A percentile compares a stretch with the other conserved stretches of the same genome.
These are phyloP conservation scores for Meloidogyne chitwoodi DNA, from an alignment of 1,140 invertebrate genomes.

Conservation along the genomic window DNA sequence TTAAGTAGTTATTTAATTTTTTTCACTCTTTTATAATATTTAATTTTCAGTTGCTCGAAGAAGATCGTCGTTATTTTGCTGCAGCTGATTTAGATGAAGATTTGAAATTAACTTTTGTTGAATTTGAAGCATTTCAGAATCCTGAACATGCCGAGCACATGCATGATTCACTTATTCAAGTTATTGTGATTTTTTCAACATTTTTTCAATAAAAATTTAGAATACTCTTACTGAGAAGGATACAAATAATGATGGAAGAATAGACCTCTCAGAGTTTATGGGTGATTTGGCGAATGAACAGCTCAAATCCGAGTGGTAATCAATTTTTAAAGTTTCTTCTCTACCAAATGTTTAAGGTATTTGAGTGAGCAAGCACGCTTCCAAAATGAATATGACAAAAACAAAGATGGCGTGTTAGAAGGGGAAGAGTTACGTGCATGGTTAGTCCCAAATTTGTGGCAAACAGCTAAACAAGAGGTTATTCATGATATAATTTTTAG, in stretches of 20 bases:
- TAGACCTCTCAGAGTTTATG: slow-evolving; percentile 60
- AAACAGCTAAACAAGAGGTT: slow-evolving; percentile 78
- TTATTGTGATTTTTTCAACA: slow-evolving; percentile 3
- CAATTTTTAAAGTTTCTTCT: background rate
- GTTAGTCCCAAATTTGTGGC: slow-evolving; percentile 81
- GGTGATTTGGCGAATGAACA: slow-evolving; percentile 61
- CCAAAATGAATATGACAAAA: slow-evolving; percentile 78
- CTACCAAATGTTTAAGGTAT: slow-evolving; percentile 65
- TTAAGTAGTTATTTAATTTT: too few relatives aligned
- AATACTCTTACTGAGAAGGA: slow-evolving; percentile 82
- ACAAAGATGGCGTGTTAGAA: slow-evolving; percentile 78
- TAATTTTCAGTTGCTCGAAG: slow-evolving; percentile 62
- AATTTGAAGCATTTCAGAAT: slow-evolving; percentile 84
- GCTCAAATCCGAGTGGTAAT: slow-evolving; percentile 70
- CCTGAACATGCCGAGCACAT: slow-evolving; percentile 82
- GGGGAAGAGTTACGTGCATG: slow-evolving; percentile 77
- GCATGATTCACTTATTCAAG: slow-evolving; percentile 72
- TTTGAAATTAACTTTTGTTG: slow-evolving; percentile 71
- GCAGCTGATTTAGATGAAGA: slow-evolving; percentile 81
- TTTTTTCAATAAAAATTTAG: slow-evolving; percentile 58
- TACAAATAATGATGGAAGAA: slow-evolving; percentile 72
- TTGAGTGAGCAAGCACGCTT: slow-evolving; percentile 83
- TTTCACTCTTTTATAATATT: background rate
- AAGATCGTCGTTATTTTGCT: slow-evolving; percentile 80
- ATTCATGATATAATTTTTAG: too few relatives aligned